Base-by-base conservation (phyloP, 2,113 vertebrate species). In the Ctenodactylus gundi region DNA sequence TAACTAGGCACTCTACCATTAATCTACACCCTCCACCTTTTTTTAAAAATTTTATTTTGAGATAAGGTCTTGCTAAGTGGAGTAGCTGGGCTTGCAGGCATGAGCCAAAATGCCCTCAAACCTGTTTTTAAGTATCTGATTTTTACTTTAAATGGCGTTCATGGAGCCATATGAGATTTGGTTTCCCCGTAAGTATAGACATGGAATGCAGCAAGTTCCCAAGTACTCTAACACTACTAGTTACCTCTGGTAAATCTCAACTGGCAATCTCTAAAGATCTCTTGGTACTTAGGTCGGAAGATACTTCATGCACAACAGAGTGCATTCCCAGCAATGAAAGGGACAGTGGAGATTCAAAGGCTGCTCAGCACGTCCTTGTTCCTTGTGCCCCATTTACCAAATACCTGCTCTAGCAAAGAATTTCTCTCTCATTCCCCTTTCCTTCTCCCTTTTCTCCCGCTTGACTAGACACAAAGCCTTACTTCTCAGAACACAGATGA, bases 331-430 rank as follows among this genome's bases (percentile, higher is more conserved):
- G 44, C 34, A 95, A n/a, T 92, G 88, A 96, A 88, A 29, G 75
- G 78, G 34, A 75, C 7, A 27, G 27, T n/a, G 14, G 41, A 41
- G 58, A 86, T 86, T 90, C 12, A 17, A 14, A 65, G 21, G 36
- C 1, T 0, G n/a, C 7, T 4, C 57, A 90, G 58, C 82, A 88
- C 15, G 4, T 31, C 31, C 0, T 44, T 80, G 78, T 95, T n/a
- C 65, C 86, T 34, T 70, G 80, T 85, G 64, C 76, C 31, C 73
- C 58, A 95, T 95, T 86, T 78, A 89, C 46, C 85, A 60, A 83
- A 64, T 46, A 96, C 62, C 23, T 68, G 17, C 85, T 58, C 36
- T 68, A 57, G 58, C 64, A 80, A 67, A 83, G 55, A 17, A 64
- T 84, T 55, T 70, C 83, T 90, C 49, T 95, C 41, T 55, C n/a